Conservation (phyloP, 1,140 invertebrate genomes). For the Meloidogyne exigua region DNA sequence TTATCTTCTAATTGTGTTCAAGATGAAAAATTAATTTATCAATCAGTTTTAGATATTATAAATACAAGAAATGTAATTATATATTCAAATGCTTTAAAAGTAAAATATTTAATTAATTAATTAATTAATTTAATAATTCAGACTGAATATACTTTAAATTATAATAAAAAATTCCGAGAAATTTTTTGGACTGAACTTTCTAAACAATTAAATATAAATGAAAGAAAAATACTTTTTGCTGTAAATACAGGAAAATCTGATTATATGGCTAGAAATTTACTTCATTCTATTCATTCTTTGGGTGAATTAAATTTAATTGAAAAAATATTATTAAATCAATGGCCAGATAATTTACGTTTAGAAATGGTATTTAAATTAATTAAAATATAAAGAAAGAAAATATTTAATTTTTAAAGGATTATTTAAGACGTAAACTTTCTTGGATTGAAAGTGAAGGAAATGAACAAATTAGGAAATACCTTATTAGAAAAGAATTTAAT, state of each 20-base stretch:
- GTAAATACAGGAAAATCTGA: conserved; percentile 54
- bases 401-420: conserved; percentile 15
- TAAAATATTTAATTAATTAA: conserved; percentile 6
- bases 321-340: conserved; percentile 31
- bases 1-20: conserved; percentile 57
- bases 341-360: conserved; percentile 41
- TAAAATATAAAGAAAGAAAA: too few relatives aligned
- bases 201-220: conserved; percentile 36
- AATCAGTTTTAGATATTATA: conserved; percentile 52
- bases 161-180: conserved; percentile 56
- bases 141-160: conserved; percentile 51
- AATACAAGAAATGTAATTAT: conserved; percentile 56
- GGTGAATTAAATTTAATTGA: conserved; percentile 52
- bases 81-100: conserved; percentile 54
- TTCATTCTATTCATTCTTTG: conserved; percentile 50
- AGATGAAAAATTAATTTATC: conserved; percentile 51
- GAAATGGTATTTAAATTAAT: conserved; percentile 24
- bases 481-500: conserved; percentile 16
- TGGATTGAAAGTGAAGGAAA: conserved; percentile 41
- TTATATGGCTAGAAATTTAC: conserved; percentile 42
- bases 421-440: conserved; percentile 36
- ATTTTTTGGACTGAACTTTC: conserved; percentile 51
- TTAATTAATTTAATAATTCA: conserved; percentile 19
- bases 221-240: conserved; percentile 54
- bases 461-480: conserved; percentile 38